Base-by-base conservation (phyloP, 92 coral and sea anemone genomes). In the Ricordea florida region DNA sequence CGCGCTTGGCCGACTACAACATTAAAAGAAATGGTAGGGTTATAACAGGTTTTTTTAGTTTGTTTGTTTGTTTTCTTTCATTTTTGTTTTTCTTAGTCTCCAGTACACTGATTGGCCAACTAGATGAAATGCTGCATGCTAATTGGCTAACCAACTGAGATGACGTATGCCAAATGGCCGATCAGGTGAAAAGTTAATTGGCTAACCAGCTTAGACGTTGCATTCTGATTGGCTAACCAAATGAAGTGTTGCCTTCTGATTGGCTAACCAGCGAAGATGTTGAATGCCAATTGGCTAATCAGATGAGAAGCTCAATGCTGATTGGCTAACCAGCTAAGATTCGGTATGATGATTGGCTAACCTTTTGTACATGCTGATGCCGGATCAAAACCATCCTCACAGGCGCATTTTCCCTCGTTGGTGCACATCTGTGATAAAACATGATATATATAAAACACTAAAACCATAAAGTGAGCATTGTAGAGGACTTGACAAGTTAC, bases 361-460 rank as follows among this genome's bases (percentile, higher is more conserved):
- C 88, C 88, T 82, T 29, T 43, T 13, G 34, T 35, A 21, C 88
- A 82, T 15, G 75, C 60, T 4, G 88, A 38, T 3, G 26, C 72
- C 15, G 82, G 69, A n/a, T 73, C 81, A 38, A 73, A 82, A 1
- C 82, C 82, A 17, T 66, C 60, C 10, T 74, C 32, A 31, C 88
- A 82, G 14, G 71, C 61, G 33, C 88, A 82, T 17, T 57, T 75
- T 35, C 88, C 82, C 10, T 65, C 37, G 40, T 82, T 82, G 14
- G 74, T 73, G 50, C 87, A 82, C 28, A 73, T 28, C 87, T 82
- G 58, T 11, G 15, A 11, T 6, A 17, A 47, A 20, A 15, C 21
- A 14, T 27, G 11, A 24, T 16, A 21, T 7, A 26, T 28, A 74
- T 10, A 35, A 14, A 33, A 8, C 5, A 46, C 5, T n/a, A n/a